A percentile compares a stretch with the other conserved stretches of the same genome.
These are phyloP conservation scores for Neopelma chrysocephalum DNA, from an alignment of 2,797 vertebrate genomes.

Conservation along the genomic window DNA sequence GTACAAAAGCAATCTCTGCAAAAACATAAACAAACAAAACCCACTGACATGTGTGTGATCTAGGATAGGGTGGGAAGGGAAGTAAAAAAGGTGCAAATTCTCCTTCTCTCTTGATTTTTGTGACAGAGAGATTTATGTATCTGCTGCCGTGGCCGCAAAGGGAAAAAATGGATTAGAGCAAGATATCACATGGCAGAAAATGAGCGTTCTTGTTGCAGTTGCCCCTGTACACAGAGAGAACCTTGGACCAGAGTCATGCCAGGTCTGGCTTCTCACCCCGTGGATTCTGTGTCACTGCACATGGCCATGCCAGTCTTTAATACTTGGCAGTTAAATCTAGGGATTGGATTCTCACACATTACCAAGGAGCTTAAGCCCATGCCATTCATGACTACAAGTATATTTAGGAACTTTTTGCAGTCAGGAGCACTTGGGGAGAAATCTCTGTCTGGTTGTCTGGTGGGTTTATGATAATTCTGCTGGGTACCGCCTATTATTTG, in stretches of 20 bases:
- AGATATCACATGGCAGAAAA: constrained; percentile 53
- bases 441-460: not conserved
- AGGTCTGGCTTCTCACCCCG: constrained; percentile 8
- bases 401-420: constrained; percentile 3
- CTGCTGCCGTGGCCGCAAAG: not conserved
- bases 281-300: not conserved
- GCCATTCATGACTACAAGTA: not conserved
- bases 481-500: not conserved
- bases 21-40: not conserved
- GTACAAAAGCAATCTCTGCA: not conserved
- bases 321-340: not conserved
- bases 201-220: not conserved
- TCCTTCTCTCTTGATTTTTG: not conserved
- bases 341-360: constrained; percentile 32
- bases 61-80: not conserved
- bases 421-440: not conserved
- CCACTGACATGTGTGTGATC: not conserved
- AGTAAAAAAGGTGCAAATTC: not conserved
- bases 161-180: constrained; percentile 18
- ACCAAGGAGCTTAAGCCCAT: constrained; percentile 12
- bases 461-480: not conserved
- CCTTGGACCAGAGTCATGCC: not conserved
- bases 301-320: constrained; percentile 36
- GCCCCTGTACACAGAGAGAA: not conserved
- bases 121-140: not conserved